Evolutionary conservation across 2,888 invertebrate species (phyloP), one percentile per base, ranked within the genome.

Genomic region (Timema cristinae): DNA sequence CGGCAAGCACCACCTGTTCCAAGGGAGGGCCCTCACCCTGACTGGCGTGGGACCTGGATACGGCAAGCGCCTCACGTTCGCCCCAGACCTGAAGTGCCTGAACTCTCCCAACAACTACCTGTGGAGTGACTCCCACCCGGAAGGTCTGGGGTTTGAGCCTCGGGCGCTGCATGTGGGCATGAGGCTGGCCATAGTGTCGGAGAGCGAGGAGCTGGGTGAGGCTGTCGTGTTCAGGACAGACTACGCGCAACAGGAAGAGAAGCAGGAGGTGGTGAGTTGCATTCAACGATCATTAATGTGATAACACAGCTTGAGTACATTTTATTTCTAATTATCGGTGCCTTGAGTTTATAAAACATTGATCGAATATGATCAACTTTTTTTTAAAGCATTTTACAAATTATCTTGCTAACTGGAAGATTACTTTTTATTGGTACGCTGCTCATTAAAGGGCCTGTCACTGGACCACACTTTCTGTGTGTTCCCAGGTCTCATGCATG

Each of bases 51-150:
- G 92, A 10, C 87, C 90, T 84, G 92, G 92, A 16, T 92, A 92
- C 78, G 91, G 91, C 50, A 91, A 91, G 79, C 85, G 91, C 68
- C 84, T 92, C 73, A 90, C 90, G 1, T 92, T 92, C 82, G 85
- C 88, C 77, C 88, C 91, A 0, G 88, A 89, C 75, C 87, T 88
- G 5, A 85, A 89, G 76, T 76, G 75, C 15, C 77, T 81, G 15
- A 82, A 82, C 73, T 75, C 77, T 9, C 82, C 82, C 74, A 78
- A 79, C 63, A 90, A 90, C 81, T 90, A 88, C 80, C 89, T 92
- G 82, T 92, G 91, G 91, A 91, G 91, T 48, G 92, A 92, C 81
- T 91, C 89, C 59, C 88, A 89, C 77, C 88, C 90, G 6, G 90
- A 90, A 78, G 91, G 92, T 54, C 83, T 89, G 73, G 91, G 90